Conservation (phyloP, 2,113 vertebrate genomes). For the Thunnus thynnus region DNA sequence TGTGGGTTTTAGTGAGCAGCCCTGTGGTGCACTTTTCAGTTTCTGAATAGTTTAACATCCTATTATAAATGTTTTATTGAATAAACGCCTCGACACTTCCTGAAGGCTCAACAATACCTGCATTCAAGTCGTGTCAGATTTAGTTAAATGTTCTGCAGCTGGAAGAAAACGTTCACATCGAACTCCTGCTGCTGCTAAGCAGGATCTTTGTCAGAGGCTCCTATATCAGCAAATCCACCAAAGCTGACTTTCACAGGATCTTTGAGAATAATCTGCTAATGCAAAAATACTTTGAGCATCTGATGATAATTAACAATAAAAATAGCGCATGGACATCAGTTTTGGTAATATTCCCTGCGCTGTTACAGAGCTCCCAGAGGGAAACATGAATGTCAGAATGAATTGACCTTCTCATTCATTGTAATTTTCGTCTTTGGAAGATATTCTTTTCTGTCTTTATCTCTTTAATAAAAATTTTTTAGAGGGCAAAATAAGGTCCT, state of each 20-base stretch:
- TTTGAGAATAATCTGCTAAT: background rate
- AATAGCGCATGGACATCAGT: constrained; percentile 24
- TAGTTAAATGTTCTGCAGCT: constrained; percentile 14
- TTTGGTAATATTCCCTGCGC: constrained; percentile 36
- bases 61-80: constrained; percentile 17
- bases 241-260: background rate
- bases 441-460: constrained; percentile 20
- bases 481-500: constrained; percentile 62
- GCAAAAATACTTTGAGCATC: background rate
- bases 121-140: constrained; percentile 36
- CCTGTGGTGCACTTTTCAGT: background rate
- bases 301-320: constrained; percentile 50
- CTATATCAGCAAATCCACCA: background rate
- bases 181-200: background rate
- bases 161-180: background rate
- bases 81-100: constrained; percentile 18
- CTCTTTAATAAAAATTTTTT: constrained; percentile 14
- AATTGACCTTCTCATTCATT: constrained; percentile 41
- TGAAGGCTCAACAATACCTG: constrained; percentile 44
- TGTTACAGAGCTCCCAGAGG: constrained; percentile 16
- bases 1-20: background rate
- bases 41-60: constrained; percentile 14
- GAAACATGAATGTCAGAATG: constrained; percentile 30
- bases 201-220: constrained; percentile 9
- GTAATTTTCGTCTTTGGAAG: constrained; percentile 18